Conservation (phyloP, 2,113 vertebrate species). For the Lasiurus borealis region DNA sequence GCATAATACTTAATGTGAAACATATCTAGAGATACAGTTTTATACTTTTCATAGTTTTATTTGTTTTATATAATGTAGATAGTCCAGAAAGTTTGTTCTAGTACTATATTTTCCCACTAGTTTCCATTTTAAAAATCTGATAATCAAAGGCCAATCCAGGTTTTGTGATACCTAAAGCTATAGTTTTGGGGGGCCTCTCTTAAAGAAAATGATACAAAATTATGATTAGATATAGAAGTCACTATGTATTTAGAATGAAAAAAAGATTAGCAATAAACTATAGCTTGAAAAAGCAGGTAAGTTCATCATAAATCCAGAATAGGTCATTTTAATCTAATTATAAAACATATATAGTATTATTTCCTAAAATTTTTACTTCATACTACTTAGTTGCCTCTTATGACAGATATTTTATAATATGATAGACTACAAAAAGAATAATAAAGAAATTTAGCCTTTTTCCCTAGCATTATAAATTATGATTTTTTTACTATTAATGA, state of each 20-base stretch:
- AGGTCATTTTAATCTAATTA: neutral
- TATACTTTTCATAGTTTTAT: neutral
- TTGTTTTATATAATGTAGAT: neutral
- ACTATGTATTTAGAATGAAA: neutral
- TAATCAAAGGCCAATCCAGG: neutral
- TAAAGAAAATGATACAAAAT: neutral
- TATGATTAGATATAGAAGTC: neutral
- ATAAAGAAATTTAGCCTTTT: neutral
- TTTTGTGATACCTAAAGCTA: neutral
- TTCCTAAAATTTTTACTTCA: neutral
- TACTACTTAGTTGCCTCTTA: neutral
- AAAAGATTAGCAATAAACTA: neutral
- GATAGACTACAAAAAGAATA: neutral
- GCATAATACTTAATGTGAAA: neutral
- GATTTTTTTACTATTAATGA: neutral
- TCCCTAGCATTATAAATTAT: neutral
- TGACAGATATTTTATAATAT: neutral
- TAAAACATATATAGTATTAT: neutral
- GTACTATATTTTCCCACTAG: neutral
- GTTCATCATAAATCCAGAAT: neutral
- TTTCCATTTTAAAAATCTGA: neutral
- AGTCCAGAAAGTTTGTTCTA: neutral
- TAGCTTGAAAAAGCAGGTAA: neutral
- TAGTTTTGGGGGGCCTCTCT: neutral
- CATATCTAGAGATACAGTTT: neutral